phyloP scores from a whole-genome alignment of 2,113 vertebrate genomes.

The Psilopogon haemacephalus region DNA sequence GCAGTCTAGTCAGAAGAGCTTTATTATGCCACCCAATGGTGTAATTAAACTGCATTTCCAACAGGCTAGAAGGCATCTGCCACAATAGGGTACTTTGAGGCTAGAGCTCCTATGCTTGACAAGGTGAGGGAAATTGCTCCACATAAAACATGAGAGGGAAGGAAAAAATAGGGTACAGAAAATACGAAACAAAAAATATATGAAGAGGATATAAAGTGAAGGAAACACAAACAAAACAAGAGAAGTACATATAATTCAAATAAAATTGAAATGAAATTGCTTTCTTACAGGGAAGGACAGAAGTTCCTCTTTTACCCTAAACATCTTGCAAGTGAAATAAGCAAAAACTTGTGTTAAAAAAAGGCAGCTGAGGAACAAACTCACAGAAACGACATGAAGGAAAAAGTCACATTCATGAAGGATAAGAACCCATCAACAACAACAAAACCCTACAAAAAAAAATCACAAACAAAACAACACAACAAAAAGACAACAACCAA shows the following conservation, averaged over 20 bases:
- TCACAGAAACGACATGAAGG: not conserved
- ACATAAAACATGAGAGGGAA: not conserved
- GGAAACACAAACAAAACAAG: not conserved
- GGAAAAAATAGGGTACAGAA: not conserved
- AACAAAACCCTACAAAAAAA: too few relatives aligned
- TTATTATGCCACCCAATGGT: not conserved
- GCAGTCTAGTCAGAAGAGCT: not conserved
- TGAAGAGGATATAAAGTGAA: accelerated
- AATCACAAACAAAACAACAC: too few relatives aligned
- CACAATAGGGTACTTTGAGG: not conserved
- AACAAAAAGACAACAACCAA: not conserved
- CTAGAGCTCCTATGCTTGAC: not conserved
- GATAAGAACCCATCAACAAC: too few relatives aligned
- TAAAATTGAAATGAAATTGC: not conserved
- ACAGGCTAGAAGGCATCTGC: not conserved
- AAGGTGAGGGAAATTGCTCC: not conserved
- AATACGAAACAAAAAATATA: not conserved
- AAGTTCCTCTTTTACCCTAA: not conserved
- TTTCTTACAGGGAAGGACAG: not conserved
- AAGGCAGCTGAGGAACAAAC: accelerated
- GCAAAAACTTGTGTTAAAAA: not conserved
- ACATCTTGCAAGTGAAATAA: not conserved
- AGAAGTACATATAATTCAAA: not conserved
- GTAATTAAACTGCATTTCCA: not conserved
- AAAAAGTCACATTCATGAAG: not conserved